These are phyloP conservation scores for Drosophila tanythrix DNA, from an alignment of 2,888 invertebrate genomes.

Conservation along the genomic window DNA sequence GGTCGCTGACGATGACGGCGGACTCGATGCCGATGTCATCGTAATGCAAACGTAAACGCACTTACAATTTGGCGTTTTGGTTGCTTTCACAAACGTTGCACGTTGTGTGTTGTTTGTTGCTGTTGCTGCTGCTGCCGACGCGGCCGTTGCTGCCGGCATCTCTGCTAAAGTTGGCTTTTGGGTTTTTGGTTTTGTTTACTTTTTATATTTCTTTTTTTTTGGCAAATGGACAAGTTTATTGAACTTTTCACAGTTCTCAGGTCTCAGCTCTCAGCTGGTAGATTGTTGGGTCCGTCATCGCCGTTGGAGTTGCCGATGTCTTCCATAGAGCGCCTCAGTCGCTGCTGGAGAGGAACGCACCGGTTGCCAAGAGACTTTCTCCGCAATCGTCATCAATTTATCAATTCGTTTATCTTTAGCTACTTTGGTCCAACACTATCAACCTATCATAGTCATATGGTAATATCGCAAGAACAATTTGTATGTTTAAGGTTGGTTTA, in stretches of 20 bases:
- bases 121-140: conserved; percentile 33
- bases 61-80: conserved; percentile 61
- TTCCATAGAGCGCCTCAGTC: conserved; percentile 43
- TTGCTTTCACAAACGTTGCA: conserved; percentile 77
- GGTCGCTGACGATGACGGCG: conserved; percentile 16
- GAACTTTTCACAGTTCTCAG: conserved; percentile 75
- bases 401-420: conserved; percentile 49
- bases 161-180: conserved; percentile 53
- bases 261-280: conserved; percentile 57
- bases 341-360: conserved; percentile 39
- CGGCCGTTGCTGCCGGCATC: conserved; percentile 46
- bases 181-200: conserved; percentile 49
- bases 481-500: not conserved
- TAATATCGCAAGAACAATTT: not conserved
- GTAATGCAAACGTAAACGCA: conserved; percentile 69
- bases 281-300: conserved; percentile 47
- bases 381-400: conserved; percentile 74
- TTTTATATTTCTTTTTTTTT: conserved; percentile 63
- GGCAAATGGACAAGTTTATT: conserved; percentile 82
- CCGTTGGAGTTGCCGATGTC: conserved; percentile 27
- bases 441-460: conserved; percentile 25
- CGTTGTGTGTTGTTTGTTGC: conserved; percentile 41
- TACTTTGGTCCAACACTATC: conserved; percentile 37
- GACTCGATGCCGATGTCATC: conserved; percentile 55
- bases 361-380: conserved; percentile 76